Conservation (phyloP, 2,888 invertebrate species). For the Agonopterix alstromeriana region DNA sequence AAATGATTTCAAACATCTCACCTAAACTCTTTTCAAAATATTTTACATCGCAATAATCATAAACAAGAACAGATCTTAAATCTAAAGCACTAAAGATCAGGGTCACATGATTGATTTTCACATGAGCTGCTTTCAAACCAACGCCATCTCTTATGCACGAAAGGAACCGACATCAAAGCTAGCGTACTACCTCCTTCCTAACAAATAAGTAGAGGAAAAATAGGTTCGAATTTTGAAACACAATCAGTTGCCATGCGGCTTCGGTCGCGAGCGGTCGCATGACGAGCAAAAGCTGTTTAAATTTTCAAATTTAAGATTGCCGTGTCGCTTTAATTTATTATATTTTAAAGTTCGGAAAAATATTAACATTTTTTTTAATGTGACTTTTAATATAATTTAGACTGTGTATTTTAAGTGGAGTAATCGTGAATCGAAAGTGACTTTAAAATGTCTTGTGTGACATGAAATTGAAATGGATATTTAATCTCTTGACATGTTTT, state of each 20-base stretch:
- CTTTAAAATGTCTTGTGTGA: constrained; percentile 1
- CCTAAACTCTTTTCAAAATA: too few relatives aligned
- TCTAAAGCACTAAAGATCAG: too few relatives aligned
- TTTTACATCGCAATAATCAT: too few relatives aligned
- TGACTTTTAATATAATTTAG: not conserved
- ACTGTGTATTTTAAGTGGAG: constrained; percentile 1
- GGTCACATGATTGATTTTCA: too few relatives aligned
- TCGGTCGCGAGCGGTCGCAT: constrained; percentile 22
- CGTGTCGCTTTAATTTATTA: constrained; percentile 1
- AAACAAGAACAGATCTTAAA: too few relatives aligned
- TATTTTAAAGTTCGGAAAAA: too few relatives aligned
- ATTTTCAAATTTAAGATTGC: constrained; percentile 1
- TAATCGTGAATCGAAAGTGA: constrained; percentile 2
- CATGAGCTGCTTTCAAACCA: constrained; percentile 1
- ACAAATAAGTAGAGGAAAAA: constrained; percentile 40
- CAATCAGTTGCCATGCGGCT: constrained; percentile 47
- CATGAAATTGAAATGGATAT: constrained; percentile 6
- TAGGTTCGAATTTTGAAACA: constrained; percentile 51
- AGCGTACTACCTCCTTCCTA: constrained; percentile 32
- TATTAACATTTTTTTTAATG: too few relatives aligned
- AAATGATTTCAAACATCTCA: too few relatives aligned
- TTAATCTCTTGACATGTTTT: constrained; percentile 3
- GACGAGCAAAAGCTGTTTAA: not conserved
- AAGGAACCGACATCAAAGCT: constrained; percentile 25
- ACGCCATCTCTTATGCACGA: constrained; percentile 23